Base-by-base conservation (phyloP, 2,888 invertebrate species). In the Fragum fragum region DNA sequence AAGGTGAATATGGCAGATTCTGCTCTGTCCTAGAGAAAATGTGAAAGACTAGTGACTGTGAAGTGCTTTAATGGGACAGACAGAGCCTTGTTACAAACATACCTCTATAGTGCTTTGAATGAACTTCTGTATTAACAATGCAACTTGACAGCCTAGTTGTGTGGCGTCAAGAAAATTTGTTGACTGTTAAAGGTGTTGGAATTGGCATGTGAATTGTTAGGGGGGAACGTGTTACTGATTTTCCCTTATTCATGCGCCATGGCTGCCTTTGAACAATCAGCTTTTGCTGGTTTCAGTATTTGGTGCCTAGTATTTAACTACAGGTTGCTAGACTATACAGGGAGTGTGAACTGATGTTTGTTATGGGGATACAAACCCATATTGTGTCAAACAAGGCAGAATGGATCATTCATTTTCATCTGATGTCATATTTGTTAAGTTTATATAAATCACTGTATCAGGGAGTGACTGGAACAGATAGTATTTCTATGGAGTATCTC, bases 71-170 rank as follows among this genome's bases (percentile, higher is more conserved):
- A 39, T 16, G 16, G 61, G 66, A 42, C 23, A 26, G 66, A 36
- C 39, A 42, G 39, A 42, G 23, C 26, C 66, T 28, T 63, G 66
- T 66, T 39, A 42, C 42, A 42, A 66, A 47, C 1, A 26, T 66
- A 66, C 66, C 66, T 66, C 66, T 42, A 39, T 66, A 66, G 66
- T 66, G 66, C 66, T 66, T 66, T 66, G 42, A 66, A n/a, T 42
- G 18, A 53, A 53, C 53, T 23, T 7, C 28, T 57, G 57, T 57
- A 23, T n/a, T 26, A 23, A 57, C 57, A 57, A 21, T 57, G 26
- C 3, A 26, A 57, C 28, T 57, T 26, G 28, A 26, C n/a, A 23
- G 23, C 57, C 7, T 57, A 11, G 7, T 47, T n/a, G 47, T 14
- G 47, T 14, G 47, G 47, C 39, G 14, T 39, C 39, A 39, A 39